phyloP scores from a whole-genome alignment of 2,888 invertebrate species.

The Keiferia lycopersicella region DNA sequence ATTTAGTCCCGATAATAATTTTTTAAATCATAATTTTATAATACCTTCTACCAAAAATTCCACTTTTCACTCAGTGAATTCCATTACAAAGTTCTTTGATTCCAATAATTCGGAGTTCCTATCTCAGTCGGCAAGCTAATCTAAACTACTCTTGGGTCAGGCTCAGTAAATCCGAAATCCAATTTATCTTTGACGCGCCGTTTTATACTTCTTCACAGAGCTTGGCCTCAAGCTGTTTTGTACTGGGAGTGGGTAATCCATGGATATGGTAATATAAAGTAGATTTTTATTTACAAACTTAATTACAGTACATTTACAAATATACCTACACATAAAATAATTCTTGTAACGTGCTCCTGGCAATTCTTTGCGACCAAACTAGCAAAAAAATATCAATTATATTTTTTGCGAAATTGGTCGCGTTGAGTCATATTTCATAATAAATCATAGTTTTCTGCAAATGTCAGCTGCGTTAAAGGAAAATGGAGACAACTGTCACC shows the following conservation, averaged over 20 bases:
- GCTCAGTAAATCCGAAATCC: constrained; percentile 54
- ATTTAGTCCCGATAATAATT: too few relatives aligned
- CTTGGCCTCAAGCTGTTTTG: constrained; percentile 35
- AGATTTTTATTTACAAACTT: neutral
- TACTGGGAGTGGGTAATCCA: neutral
- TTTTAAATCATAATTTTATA: neutral
- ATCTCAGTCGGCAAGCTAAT: constrained; percentile 45
- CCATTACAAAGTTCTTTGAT: constrained; percentile 27
- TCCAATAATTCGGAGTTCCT: constrained; percentile 23
- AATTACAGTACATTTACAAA: too few relatives aligned
- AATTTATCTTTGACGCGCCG: constrained; percentile 59
- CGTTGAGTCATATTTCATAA: too few relatives aligned
- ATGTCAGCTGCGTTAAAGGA: too few relatives aligned
- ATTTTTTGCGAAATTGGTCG: too few relatives aligned
- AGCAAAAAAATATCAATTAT: too few relatives aligned
- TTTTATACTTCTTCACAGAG: constrained; percentile 44
- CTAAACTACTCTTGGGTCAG: constrained; percentile 56
- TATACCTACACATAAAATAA: too few relatives aligned
- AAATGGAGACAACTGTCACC: too few relatives aligned
- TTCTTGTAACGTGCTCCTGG: too few relatives aligned
- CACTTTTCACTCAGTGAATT: neutral
- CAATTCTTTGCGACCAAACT: too few relatives aligned
- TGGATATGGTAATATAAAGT: constrained; percentile 17
- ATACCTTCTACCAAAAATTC: neutral
- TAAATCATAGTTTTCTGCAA: too few relatives aligned